These are phyloP conservation scores for Gadopsis marmoratus DNA, from an alignment of 2,797 vertebrate genomes.

Conservation along the genomic window DNA sequence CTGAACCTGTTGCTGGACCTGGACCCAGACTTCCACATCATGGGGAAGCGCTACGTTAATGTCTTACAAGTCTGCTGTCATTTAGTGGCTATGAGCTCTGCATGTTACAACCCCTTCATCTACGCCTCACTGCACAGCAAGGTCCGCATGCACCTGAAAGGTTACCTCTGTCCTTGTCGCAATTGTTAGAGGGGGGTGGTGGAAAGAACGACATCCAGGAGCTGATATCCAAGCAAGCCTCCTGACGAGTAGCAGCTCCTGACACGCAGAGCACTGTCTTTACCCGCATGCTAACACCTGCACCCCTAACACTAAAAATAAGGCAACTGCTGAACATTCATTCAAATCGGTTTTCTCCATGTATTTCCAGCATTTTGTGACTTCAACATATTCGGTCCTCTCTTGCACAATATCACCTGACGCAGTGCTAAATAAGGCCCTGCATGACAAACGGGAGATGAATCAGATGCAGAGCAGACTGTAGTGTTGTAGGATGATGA, in stretches of 20 bases:
- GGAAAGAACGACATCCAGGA: conserved; percentile 43
- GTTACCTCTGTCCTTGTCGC: conserved; percentile 77
- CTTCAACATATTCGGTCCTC: conserved; percentile 5
- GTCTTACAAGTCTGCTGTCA: conserved; percentile 86
- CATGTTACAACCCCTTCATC: conserved; percentile 89
- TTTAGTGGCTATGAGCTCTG: conserved; percentile 87
- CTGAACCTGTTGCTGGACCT: conserved; percentile 86
- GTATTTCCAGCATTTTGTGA: conserved; percentile 29
- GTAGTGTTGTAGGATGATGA: conserved; percentile 9
- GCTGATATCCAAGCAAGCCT: conserved; percentile 46
- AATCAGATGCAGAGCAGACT: conserved; percentile 14
- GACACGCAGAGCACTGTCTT: conserved; percentile 34
- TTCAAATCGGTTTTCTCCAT: conserved; percentile 12
- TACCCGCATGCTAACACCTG: conserved; percentile 8
- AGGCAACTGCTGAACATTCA: neutral
- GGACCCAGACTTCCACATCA: conserved; percentile 84
- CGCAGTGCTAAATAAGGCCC: conserved; percentile 7
- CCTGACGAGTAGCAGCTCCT: conserved; percentile 26
- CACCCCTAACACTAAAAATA: conserved; percentile 8
- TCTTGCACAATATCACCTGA: conserved; percentile 34
- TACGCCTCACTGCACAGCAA: conserved; percentile 88
- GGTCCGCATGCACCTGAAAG: conserved; percentile 81
- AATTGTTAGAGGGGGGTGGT: conserved; percentile 25
- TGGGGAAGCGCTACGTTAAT: conserved; percentile 86
- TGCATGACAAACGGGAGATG: conserved; percentile 4